Evolutionary conservation across 2,113 vertebrate genomes (phyloP).

Genomic region (Pristiophorus japonicus): DNA sequence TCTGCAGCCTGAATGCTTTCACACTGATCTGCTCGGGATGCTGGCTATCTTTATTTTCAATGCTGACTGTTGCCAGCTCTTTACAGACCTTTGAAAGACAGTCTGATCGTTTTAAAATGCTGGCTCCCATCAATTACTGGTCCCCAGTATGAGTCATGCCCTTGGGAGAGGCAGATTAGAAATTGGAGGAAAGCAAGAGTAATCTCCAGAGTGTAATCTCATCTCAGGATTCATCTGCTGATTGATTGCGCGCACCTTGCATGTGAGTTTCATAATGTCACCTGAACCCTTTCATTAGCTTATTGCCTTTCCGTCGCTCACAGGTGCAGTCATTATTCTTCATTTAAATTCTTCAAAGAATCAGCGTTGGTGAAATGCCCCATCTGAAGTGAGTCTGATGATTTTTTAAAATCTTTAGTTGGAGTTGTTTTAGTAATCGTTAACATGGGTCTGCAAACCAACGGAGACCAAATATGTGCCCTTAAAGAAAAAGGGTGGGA

Average conservation of each 20-base stretch:
- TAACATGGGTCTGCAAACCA: background rate
- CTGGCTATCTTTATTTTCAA: background rate
- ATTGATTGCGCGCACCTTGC: background rate
- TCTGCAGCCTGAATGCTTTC: background rate
- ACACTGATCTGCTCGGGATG: background rate
- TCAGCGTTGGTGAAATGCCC: background rate
- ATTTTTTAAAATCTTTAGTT: background rate
- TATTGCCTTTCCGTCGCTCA: background rate
- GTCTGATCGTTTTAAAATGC: background rate
- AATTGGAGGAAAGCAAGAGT: background rate
- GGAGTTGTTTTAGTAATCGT: background rate
- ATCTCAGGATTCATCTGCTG: background rate
- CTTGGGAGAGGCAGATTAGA: background rate
- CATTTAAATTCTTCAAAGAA: conserved; percentile 12
- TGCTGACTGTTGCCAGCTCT: background rate
- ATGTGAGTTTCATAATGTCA: background rate
- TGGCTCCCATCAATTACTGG: background rate
- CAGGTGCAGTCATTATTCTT: background rate
- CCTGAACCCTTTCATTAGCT: conserved; percentile 24
- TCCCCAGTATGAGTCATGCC: background rate
- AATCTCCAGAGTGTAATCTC: background rate
- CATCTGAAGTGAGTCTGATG: background rate
- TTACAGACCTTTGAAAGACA: background rate
- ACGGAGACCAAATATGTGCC: too few species aligned
- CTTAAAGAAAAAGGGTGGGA: too few species aligned